phyloP scores from a whole-genome alignment of 1,140 invertebrate genomes.

The Popillia japonica region DNA sequence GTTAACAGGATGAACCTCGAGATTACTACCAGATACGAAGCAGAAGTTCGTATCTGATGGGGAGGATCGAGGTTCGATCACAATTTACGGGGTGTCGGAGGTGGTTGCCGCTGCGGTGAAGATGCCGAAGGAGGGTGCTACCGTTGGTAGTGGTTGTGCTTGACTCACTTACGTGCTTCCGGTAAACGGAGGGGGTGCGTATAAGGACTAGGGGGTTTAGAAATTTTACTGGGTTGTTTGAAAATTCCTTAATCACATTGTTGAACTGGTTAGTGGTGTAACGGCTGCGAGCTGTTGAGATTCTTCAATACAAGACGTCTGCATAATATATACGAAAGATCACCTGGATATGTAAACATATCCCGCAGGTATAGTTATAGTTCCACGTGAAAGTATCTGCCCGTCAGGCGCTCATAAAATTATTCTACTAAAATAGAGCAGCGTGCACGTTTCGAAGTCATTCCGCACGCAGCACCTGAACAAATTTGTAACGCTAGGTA shows the following conservation, averaged over 20 bases:
- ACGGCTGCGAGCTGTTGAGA: slow-evolving; percentile 4
- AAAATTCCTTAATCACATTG: slow-evolving; percentile 36
- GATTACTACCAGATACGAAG: slow-evolving; percentile 31
- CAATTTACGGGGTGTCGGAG: slow-evolving; percentile 9
- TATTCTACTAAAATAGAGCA: slow-evolving; percentile 16
- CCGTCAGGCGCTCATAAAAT: not conserved
- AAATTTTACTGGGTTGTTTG: slow-evolving; percentile 25
- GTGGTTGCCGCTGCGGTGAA: slow-evolving; percentile 14
- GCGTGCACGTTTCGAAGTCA: slow-evolving; percentile 20
- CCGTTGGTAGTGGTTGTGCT: slow-evolving; percentile 5
- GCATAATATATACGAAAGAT: too few relatives aligned
- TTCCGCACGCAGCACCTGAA: slow-evolving; percentile 25
- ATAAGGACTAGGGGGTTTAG: not conserved
- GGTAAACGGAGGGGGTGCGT: not conserved
- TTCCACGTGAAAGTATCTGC: not conserved
- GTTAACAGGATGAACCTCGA: slow-evolving; percentile 37
- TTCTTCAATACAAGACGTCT: not conserved
- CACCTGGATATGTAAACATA: not conserved
- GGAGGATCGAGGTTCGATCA: slow-evolving; percentile 19
- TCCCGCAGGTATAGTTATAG: not conserved
- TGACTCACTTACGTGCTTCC: slow-evolving; percentile 36
- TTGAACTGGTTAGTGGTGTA: not conserved
- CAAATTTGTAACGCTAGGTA: slow-evolving; percentile 8
- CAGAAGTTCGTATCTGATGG: not conserved
- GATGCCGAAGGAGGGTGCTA: slow-evolving; percentile 5